A percentile compares a stretch with the other conserved stretches of the same genome.
Conservation (phyloP, 1,140 invertebrate genomes). For the Harlomillsia oculata region DNA sequence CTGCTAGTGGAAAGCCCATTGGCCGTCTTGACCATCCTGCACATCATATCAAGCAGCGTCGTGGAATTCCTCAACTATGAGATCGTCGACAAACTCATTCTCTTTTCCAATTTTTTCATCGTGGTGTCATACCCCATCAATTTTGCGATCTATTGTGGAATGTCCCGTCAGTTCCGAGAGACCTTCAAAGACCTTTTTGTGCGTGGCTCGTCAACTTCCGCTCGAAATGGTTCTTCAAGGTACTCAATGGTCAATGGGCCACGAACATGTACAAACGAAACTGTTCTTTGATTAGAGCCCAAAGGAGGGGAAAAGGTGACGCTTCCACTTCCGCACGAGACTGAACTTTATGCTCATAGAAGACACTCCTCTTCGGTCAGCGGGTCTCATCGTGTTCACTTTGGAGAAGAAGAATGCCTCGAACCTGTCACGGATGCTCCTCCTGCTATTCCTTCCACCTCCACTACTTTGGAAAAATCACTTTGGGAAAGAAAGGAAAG, state of each 20-base stretch:
- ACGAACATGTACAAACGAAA: conserved; percentile 63
- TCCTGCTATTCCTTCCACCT: no score
- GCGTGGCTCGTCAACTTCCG: conserved; percentile 41
- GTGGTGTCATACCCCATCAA: conserved; percentile 84
- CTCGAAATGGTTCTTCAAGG: conserved; percentile 52
- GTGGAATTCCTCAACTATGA: conserved; percentile 52
- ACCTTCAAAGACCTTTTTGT: conserved; percentile 85
- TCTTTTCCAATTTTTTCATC: conserved; percentile 84
- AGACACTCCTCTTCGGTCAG: no score
- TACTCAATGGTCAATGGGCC: conserved; percentile 70
- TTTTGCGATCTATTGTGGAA: conserved; percentile 91
- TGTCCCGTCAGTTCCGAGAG: conserved; percentile 85
- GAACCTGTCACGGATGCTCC: no score
- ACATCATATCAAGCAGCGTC: conserved; percentile 64
- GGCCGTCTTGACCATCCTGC: conserved; percentile 72
- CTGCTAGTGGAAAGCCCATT: conserved; percentile 82
- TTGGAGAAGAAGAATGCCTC: no score
- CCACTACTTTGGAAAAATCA: no score
- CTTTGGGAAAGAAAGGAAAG: no score
- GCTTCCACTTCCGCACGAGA: no score
- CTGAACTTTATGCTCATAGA: no score
- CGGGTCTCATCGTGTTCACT: no score
- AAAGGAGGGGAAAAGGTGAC: no score
- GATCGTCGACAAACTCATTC: conserved; percentile 68
- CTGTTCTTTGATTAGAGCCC: conserved; percentile 52